Base-by-base conservation (phyloP, 2,113 vertebrate genomes). In the Podilymbus podiceps region DNA sequence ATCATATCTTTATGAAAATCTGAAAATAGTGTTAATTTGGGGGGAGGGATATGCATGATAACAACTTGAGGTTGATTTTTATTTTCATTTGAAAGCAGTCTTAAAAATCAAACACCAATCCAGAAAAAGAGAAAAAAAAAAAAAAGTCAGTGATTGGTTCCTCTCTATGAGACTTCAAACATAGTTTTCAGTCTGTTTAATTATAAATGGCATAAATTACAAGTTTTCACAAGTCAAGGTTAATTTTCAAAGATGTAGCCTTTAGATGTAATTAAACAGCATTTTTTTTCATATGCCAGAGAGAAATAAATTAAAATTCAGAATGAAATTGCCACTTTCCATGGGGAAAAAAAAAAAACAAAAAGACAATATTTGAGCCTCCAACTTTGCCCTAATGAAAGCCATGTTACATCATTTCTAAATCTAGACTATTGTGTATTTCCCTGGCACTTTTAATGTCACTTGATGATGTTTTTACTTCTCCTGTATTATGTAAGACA, bases 141-240 rank as follows among this genome's bases (percentile, higher is more conserved):
- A 60, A 75, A 64, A 95, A 69, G 4, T 58, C 59, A 78, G 53
- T 28, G 63, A 66, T 38, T 84, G 11, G 18, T 66, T 86, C 23
- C 27, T 66, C 46, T 80, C 53, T 38, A 6, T 53, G 33, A 77
- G 30, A 58, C 47, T 78, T 92, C 68, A 85, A 87, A 75, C 20
- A 38, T 95, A 81, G 46, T 75, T 90, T 94, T 83, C 38, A 74
- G 79, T 88, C 21, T 79, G 21, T 78, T 50, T 60, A 75, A 84
- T 95, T 95, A 90, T 44, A 91, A 90, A 92, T 67, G 46, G 78
- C 78, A 92, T 52, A 87, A 84, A 64, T 94, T 77, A 82, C 58
- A 79, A 67, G 24, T 77, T 80, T 95, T 82, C 2, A 1, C 40
- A 85, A 71, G 62, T 47, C 38, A 93, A 93, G 58, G 63, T 86